Conservation (phyloP, 2,113 vertebrate genomes). For the Alethe castanea region DNA sequence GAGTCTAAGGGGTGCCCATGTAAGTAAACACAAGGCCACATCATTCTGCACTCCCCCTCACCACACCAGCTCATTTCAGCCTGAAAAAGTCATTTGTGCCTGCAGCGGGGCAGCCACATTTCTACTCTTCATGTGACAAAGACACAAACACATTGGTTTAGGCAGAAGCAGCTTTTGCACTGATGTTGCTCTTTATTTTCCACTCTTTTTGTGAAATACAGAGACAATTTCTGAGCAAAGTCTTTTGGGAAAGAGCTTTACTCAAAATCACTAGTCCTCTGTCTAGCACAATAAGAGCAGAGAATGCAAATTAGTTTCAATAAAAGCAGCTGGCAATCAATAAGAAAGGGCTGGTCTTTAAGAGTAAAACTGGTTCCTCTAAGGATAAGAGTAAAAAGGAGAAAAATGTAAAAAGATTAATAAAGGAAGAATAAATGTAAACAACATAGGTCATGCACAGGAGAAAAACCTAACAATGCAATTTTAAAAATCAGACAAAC, state of each 20-base stretch:
- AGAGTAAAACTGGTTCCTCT: slow-evolving; percentile 29
- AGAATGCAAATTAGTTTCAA: slow-evolving; percentile 67
- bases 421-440: slow-evolving; percentile 19
- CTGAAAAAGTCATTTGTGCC: background rate
- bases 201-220: slow-evolving; percentile 30
- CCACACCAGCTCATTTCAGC: background rate
- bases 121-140: slow-evolving; percentile 22
- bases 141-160: background rate
- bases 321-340: slow-evolving; percentile 64
- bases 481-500: background rate
- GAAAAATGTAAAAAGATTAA: slow-evolving; percentile 5
- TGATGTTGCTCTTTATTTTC: slow-evolving; percentile 39
- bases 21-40: background rate
- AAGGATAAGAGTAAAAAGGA: slow-evolving; percentile 52
- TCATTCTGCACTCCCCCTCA: background rate
- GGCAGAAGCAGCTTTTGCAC: slow-evolving; percentile 46
- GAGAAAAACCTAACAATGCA: background rate
- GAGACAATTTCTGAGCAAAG: slow-evolving; percentile 55
- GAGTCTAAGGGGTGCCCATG: background rate
- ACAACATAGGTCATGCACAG: background rate
- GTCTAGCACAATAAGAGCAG: slow-evolving; percentile 59
- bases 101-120: background rate
- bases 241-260: slow-evolving; percentile 42
- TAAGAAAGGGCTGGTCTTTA: slow-evolving; percentile 24
- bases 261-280: slow-evolving; percentile 62